Conservation (phyloP, 2,888 invertebrate genomes). For the Phania funesta region DNA sequence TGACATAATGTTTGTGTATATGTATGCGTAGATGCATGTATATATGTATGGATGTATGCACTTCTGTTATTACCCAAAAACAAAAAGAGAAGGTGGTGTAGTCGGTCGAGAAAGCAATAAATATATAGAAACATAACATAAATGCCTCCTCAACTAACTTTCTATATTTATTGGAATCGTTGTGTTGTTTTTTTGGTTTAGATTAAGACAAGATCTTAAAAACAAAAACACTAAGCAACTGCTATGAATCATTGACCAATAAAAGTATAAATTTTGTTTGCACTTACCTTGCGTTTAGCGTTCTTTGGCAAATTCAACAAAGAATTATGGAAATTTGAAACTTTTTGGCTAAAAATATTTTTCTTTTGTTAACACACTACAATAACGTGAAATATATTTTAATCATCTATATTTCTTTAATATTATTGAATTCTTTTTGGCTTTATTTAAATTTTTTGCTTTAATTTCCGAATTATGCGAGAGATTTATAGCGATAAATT, state of each 20-base stretch:
- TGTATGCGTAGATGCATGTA: neutral
- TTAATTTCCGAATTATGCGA: neutral
- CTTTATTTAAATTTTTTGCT: conserved; percentile 8
- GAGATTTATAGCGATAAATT: neutral
- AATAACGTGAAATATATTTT: neutral
- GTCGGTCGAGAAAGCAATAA: neutral
- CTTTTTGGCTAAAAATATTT: conserved; percentile 9
- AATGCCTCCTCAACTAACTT: conserved; percentile 28
- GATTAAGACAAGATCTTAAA: conserved; percentile 18
- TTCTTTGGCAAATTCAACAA: conserved; percentile 25
- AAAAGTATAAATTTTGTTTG: neutral
- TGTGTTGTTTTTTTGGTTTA: neutral
- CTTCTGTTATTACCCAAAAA: neutral
- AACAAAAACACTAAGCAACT: neutral
- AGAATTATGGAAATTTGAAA: neutral
- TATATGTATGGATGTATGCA: neutral
- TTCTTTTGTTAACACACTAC: neutral
- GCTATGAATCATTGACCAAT: conserved; percentile 48
- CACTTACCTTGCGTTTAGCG: conserved; percentile 24
- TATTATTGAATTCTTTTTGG: neutral
- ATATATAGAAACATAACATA: neutral
- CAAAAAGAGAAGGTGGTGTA: neutral
- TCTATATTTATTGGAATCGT: neutral
- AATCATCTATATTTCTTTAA: neutral
- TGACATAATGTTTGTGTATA: neutral